These are phyloP conservation scores for Thomomys bottae DNA, from an alignment of 2,113 vertebrate species.

Conservation along the genomic window DNA sequence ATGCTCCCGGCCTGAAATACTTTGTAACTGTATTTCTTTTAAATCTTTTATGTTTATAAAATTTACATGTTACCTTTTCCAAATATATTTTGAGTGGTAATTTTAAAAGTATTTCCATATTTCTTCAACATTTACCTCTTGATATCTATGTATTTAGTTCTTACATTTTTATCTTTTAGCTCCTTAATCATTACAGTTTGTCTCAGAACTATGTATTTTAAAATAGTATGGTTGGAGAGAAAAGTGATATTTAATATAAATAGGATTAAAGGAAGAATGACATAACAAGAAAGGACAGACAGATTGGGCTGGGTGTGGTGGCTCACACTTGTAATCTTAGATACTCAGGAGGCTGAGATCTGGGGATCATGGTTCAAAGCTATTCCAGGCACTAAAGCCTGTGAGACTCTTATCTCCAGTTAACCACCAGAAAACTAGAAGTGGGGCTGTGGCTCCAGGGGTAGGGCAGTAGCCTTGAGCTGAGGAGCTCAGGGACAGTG, in stretches of 20 bases:
- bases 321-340: no score
- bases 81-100: constrained; percentile 12
- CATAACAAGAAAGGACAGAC: not conserved
- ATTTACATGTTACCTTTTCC: not conserved
- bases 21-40: constrained; percentile 6
- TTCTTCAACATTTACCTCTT: constrained; percentile 13
- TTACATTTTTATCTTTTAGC: constrained; percentile 14
- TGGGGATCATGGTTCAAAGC: no score
- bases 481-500: no score
- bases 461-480: no score
- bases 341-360: no score
- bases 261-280: not conserved
- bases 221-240: not conserved
- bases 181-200: constrained; percentile 16
- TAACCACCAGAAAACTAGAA: no score
- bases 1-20: no score
- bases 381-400: no score
- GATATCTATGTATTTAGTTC: constrained; percentile 33
- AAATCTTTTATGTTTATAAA: constrained; percentile 1
- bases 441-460: no score
- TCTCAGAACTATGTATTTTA: constrained; percentile 19
- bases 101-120: not conserved
- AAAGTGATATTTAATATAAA: not conserved
- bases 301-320: no score
- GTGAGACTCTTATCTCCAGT: no score